Evolutionary conservation across 2,888 invertebrate species (phyloP).

Genomic region (Syritta pipiens): DNA sequence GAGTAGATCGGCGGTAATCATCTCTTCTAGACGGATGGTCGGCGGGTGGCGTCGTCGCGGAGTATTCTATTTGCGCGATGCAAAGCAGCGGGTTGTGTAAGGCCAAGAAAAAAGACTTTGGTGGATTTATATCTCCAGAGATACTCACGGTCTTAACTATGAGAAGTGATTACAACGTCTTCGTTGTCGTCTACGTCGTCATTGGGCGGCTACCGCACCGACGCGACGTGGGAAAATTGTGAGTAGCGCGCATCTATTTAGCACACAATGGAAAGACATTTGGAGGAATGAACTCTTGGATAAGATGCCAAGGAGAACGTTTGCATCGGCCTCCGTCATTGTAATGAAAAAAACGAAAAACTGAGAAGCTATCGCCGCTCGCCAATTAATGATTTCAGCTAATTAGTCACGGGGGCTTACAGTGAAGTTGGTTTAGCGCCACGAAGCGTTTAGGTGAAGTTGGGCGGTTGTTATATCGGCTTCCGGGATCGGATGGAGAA

Average conservation of each 20-base stretch:
- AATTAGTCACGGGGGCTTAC: constrained; percentile 44
- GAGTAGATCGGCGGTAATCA: constrained; percentile 12
- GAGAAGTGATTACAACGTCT: constrained; percentile 66
- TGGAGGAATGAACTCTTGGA: constrained; percentile 63
- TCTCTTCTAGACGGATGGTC: constrained; percentile 16
- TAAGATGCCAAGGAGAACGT: constrained; percentile 7
- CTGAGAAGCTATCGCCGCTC: constrained; percentile 13
- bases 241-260: constrained; percentile 73
- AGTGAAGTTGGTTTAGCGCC: too few relatives aligned
- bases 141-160: constrained; percentile 61
- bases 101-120: background rate
- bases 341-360: constrained; percentile 5
- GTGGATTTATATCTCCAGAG: constrained; percentile 42
- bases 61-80: too few relatives aligned
- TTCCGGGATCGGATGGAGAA: too few relatives aligned
- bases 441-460: too few relatives aligned
- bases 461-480: too few relatives aligned
- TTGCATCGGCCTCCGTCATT: background rate
- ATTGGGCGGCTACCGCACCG: too few relatives aligned
- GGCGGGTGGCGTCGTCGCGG: too few relatives aligned
- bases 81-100: too few relatives aligned
- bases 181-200: too few relatives aligned
- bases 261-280: constrained; percentile 74
- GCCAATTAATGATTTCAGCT: constrained; percentile 39
- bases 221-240: constrained; percentile 69